Base-by-base conservation (phyloP, 2,113 vertebrate genomes). In the Felis chaus region DNA sequence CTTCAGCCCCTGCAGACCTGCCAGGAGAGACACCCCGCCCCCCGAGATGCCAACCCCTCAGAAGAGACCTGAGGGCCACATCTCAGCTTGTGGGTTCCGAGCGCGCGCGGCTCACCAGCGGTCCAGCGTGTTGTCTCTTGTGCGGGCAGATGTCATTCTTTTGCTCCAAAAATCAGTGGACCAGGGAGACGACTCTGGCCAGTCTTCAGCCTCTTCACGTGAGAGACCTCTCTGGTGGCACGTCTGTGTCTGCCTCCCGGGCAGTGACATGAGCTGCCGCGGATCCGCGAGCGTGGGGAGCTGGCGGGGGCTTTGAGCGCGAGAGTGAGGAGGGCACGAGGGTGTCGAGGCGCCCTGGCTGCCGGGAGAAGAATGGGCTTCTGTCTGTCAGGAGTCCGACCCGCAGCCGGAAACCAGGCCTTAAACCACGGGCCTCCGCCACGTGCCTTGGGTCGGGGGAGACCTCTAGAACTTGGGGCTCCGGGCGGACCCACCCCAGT, bases 291-390 rank as follows among this genome's bases (percentile, higher is more conserved):
- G 14, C 11, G 0, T 10, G 50, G 23, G n/a, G 83, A 9, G 3
- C 45, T 18, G 33, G 23, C 10, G 33, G 8, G 14, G 39, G 21
- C 9, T 57, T 31, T n/a, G 57, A 78, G 50, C 33, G 12, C 48
- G n/a, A 79, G 4, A 13, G 3, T 0, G 3, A n/a, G 71, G 11
- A 4, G 3, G 8, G 2, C 3, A 0, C 4, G 23, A 8, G 48
- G 76, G 6, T 25, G 41, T 13, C 55, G 7, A 9, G 68, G 25
- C 1, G 1, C n/a, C 41, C 29, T 7, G 31, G 80, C 18, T 15
- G 3, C 5, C 13, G 6, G 39, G 29, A 69, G 45, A 29, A 36
- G 63, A 10, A 18, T 1, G 18, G 45, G 48, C 5, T 55, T 36
- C 21, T 14, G 19, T 55, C 45, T 5, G 63, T 3, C 4, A 15